phyloP scores from a whole-genome alignment of 2,888 invertebrate genomes.

The Andrena hattorfiana region DNA sequence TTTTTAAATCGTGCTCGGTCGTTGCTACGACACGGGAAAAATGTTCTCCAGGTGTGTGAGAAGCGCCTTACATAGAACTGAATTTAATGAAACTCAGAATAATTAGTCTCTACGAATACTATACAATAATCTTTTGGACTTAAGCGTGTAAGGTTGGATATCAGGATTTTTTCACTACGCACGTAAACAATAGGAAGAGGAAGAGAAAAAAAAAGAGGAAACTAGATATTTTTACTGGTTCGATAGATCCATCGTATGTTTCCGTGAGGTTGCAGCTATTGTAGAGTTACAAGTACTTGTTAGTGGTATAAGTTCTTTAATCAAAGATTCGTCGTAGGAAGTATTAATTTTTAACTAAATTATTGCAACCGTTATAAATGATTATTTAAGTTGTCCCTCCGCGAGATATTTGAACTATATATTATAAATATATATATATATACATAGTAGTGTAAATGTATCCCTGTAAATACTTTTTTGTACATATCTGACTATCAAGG shows the following conservation, averaged over 20 bases:
- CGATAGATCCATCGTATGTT: slow-evolving; percentile 39
- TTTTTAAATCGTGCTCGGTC: slow-evolving; percentile 17
- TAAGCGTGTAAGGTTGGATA: slow-evolving; percentile 50
- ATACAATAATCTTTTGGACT: slow-evolving; percentile 52
- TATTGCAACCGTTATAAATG: slow-evolving; percentile 73
- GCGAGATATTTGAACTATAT: slow-evolving; percentile 63
- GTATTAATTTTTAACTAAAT: slow-evolving; percentile 80
- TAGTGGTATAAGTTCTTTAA: slow-evolving; percentile 77
- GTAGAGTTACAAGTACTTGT: slow-evolving; percentile 68
- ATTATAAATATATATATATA: slow-evolving; percentile 29
- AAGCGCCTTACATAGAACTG: slow-evolving; percentile 62
- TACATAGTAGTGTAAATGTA: slow-evolving; percentile 75
- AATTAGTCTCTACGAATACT: slow-evolving; percentile 35
- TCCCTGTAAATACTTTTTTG: slow-evolving; percentile 78
- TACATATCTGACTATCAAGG: slow-evolving; percentile 74
- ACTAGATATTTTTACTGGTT: slow-evolving; percentile 52
- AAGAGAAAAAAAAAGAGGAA: slow-evolving; percentile 7
- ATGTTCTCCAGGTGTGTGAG: slow-evolving; percentile 57
- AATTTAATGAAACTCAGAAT: slow-evolving; percentile 52
- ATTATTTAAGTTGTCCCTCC: slow-evolving; percentile 71
- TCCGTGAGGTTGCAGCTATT: slow-evolving; percentile 32
- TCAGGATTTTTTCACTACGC: slow-evolving; percentile 52
- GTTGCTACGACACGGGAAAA: slow-evolving; percentile 37
- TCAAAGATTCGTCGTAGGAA: slow-evolving; percentile 81
- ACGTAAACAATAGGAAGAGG: slow-evolving; percentile 25